A percentile compares a stretch with the other conserved stretches of the same genome.
Conservation (phyloP, 2,113 vertebrate genomes). For the Heloderma charlesbogerti region DNA sequence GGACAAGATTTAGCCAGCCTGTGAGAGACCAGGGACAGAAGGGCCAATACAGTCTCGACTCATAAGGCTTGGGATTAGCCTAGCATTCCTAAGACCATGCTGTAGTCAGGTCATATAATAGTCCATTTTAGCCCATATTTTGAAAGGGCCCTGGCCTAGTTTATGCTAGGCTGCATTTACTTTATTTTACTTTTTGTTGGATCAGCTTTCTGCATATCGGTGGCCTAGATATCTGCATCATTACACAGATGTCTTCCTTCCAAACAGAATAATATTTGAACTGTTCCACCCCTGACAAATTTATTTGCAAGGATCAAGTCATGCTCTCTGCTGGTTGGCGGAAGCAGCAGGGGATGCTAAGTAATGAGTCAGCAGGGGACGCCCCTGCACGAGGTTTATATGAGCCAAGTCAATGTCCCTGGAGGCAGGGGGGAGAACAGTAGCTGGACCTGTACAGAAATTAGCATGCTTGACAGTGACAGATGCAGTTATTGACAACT, state of each 20-base stretch:
- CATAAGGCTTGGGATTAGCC: conserved; percentile 37
- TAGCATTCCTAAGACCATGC: conserved; percentile 39
- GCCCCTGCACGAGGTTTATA: conserved; percentile 45
- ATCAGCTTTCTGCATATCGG: conserved; percentile 46
- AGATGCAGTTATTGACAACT: conserved; percentile 54
- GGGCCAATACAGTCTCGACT: neutral
- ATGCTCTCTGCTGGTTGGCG: conserved; percentile 39
- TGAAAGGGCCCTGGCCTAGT: conserved; percentile 58
- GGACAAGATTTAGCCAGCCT: neutral
- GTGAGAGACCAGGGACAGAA: neutral
- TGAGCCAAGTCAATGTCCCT: conserved; percentile 42
- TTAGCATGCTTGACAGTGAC: conserved; percentile 52
- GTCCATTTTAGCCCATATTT: conserved; percentile 36
- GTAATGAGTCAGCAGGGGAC: conserved; percentile 42
- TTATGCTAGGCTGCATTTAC: conserved; percentile 53
- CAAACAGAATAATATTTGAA: conserved; percentile 31
- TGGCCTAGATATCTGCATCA: conserved; percentile 43
- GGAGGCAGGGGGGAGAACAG: conserved; percentile 44
- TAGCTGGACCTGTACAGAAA: conserved; percentile 48
- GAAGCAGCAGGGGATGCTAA: conserved; percentile 45
- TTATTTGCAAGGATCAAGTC: conserved; percentile 44
- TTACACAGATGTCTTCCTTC: conserved; percentile 33
- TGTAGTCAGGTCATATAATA: conserved; percentile 43
- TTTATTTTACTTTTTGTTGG: conserved; percentile 32
- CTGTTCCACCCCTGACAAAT: conserved; percentile 26